Base-by-base conservation (phyloP, 2,888 invertebrate genomes). In the Agrilus biguttatus region DNA sequence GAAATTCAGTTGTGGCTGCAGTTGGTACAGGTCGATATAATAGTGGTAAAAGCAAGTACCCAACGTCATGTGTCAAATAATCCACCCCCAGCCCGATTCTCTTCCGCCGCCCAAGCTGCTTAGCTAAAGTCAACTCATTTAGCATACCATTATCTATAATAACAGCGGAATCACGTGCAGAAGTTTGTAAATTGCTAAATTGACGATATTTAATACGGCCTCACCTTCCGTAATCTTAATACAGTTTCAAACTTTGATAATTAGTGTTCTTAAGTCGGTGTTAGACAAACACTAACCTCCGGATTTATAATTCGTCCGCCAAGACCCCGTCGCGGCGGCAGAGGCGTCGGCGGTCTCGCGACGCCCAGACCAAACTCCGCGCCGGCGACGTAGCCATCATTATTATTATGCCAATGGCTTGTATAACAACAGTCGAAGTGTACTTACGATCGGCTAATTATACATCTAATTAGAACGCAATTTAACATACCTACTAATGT, bases 221-320 rank as follows among this genome's bases (percentile, higher is more conserved):
- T 60, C 52, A 53, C 56, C 54, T 54, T 51, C 52, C 62, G 64
- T 66, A 65, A 66, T 66, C 66, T 66, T 66, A 66, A 65, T 66
- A 65, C 65, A 66, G 65, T 65, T 66, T 63, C 61, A 60, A 66
- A 65, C 62, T 65, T 66, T 63, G 63, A 65, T 65, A 65, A 66
- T 65, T 66, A 65, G 65, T 64, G 64, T 62, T 65, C 64, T 65
- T 65, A 65, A 65, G 64, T 62, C 55, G 54, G 57, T 58, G 62
- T 61, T 65, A 65, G 61, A 63, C 65, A 65, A 65, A 65, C 64
- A 64, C 57, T 55, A 54, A 52, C 56, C 58, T 56, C 56, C 58
- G 58, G 62, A 64, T 64, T 64, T 63, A 61, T 63, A 45, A 50
- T 51, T 46, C 45, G 49, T 47, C 46, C 46, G 47, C 43, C 53